Conservation (phyloP, 2,888 invertebrate species). For the Muschampia plurimacula region DNA sequence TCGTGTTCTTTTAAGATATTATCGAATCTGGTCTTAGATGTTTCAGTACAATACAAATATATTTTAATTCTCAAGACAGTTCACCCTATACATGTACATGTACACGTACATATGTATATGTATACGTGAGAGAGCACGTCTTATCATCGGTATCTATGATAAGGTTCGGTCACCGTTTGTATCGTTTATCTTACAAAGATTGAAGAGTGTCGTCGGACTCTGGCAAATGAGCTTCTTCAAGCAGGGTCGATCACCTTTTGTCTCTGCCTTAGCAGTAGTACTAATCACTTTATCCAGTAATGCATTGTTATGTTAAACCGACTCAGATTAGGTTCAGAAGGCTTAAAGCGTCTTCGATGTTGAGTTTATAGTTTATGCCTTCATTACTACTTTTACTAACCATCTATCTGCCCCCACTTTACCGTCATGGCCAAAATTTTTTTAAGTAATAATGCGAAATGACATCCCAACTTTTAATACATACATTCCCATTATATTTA, state of each 20-base stretch:
- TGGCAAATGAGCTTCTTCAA: constrained; percentile 42
- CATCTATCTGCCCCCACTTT: too few relatives aligned
- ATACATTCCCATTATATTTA: too few relatives aligned
- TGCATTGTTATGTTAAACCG: too few relatives aligned
- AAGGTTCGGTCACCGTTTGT: constrained; percentile 63
- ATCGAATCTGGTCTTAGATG: background rate
- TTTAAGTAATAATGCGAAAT: too few relatives aligned
- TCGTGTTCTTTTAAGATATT: background rate
- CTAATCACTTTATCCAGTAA: background rate
- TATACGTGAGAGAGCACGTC: constrained; percentile 47
- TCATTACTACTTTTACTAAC: too few relatives aligned
- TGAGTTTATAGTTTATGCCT: too few relatives aligned
- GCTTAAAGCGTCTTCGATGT: too few relatives aligned
- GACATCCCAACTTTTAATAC: too few relatives aligned
- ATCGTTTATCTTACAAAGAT: constrained; percentile 40
- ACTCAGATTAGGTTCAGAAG: too few relatives aligned
- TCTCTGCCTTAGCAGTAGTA: background rate
- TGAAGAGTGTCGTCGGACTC: constrained; percentile 39
- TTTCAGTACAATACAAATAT: background rate
- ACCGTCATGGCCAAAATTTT: too few relatives aligned
- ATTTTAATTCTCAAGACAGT: background rate
- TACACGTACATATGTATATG: too few relatives aligned
- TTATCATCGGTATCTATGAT: constrained; percentile 60
- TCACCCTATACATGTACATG: constrained; percentile 4
- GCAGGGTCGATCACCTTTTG: constrained; percentile 7